phyloP scores from a whole-genome alignment of 2,888 invertebrate species.

The Ferrisia virgata region DNA sequence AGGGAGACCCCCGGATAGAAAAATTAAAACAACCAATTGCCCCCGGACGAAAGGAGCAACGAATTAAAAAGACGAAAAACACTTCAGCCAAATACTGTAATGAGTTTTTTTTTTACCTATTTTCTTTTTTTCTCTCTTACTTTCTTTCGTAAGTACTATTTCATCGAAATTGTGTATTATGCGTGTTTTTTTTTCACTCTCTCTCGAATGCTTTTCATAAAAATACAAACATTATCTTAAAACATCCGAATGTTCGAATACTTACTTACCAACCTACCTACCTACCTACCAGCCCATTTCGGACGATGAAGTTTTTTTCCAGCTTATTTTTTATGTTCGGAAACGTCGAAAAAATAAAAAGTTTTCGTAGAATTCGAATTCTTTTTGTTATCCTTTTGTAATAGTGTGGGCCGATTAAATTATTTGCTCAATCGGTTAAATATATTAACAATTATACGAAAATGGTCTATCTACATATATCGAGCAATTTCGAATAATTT shows the following conservation, averaged over 20 bases:
- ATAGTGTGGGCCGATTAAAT: background rate
- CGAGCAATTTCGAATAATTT: too few relatives aligned
- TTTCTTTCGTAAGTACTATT: background rate
- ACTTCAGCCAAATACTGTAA: background rate
- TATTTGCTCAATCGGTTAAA: background rate
- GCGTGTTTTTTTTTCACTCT: background rate
- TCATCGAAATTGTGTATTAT: background rate
- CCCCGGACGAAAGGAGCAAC: background rate
- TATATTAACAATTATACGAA: too few relatives aligned
- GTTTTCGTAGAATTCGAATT: background rate
- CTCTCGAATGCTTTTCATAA: conserved; percentile 6
- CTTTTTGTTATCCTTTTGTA: background rate
- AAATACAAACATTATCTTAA: conserved; percentile 16
- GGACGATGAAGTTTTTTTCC: too few relatives aligned
- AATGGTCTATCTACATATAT: too few relatives aligned
- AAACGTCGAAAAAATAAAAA: background rate
- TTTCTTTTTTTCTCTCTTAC: background rate
- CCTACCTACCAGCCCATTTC: too few relatives aligned
- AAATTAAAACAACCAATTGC: conserved; percentile 15
- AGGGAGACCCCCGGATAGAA: background rate
- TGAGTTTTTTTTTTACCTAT: background rate
- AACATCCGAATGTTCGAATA: background rate
- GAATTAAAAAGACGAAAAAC: conserved; percentile 7
- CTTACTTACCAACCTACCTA: too few relatives aligned
- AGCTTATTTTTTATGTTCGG: too few relatives aligned